Percentiles rank a stretch among this genome's conserved stretches.
These are phyloP conservation scores for Carcina quercana DNA, from an alignment of 2,888 invertebrate species.

Conservation along the genomic window DNA sequence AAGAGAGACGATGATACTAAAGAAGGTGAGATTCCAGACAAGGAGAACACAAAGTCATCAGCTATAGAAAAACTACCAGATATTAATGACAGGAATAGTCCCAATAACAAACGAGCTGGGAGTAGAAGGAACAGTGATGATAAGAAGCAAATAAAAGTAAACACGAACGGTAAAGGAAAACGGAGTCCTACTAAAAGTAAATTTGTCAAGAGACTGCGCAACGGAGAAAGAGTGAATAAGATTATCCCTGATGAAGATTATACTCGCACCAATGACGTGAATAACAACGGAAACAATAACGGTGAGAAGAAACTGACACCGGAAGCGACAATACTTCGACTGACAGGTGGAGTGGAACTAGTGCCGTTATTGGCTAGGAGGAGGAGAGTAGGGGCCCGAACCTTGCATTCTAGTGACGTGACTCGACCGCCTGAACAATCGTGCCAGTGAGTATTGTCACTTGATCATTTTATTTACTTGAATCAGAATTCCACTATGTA, in stretches of 20 bases:
- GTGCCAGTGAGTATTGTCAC: slow-evolving; percentile 50
- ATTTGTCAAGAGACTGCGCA: slow-evolving; percentile 47
- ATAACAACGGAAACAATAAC: slow-evolving; percentile 10
- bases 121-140: slow-evolving; percentile 17
- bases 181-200: slow-evolving; percentile 42
- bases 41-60: slow-evolving; percentile 38
- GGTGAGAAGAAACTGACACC: slow-evolving; percentile 50
- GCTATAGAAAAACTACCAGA: slow-evolving; percentile 46
- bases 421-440: slow-evolving; percentile 56
- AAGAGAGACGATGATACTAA: slow-evolving; percentile 58
- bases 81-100: slow-evolving; percentile 32
- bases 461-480: no score
- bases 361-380: slow-evolving; percentile 83
- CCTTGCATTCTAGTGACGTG: slow-evolving; percentile 62
- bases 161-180: slow-evolving; percentile 23
- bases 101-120: slow-evolving; percentile 22
- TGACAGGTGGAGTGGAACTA: slow-evolving; percentile 82
- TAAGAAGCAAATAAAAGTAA: slow-evolving; percentile 19
- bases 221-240: slow-evolving; percentile 42
- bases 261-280: no score
- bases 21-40: slow-evolving; percentile 25
- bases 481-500: no score
- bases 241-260: slow-evolving; percentile 34
- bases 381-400: slow-evolving; percentile 66
- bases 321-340: slow-evolving; percentile 47